phyloP scores from a whole-genome alignment of 2,888 invertebrate genomes.

The Drymonia ruficornis region DNA sequence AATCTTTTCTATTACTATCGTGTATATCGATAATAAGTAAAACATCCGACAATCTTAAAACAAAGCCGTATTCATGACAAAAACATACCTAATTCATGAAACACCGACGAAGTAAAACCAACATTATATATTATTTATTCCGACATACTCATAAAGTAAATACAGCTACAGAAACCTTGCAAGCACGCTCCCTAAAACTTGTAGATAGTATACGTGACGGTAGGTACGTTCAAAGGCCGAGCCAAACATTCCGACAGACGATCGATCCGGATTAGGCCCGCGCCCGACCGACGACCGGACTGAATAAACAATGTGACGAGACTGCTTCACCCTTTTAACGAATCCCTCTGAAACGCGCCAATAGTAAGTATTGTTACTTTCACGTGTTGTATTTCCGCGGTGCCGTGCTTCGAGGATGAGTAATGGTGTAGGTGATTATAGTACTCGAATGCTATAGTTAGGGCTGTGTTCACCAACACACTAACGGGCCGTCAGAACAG shows the following conservation, averaged over 20 bases:
- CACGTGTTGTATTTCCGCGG: slow-evolving; percentile 34
- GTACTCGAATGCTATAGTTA: too few relatives aligned
- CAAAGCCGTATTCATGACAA: not conserved
- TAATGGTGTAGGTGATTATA: too few relatives aligned
- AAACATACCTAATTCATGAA: not conserved
- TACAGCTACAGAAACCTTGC: slow-evolving; percentile 44
- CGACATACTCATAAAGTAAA: slow-evolving; percentile 11
- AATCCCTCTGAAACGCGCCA: slow-evolving; percentile 64
- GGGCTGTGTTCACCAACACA: too few relatives aligned
- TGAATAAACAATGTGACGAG: slow-evolving; percentile 83
- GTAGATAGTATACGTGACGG: slow-evolving; percentile 55
- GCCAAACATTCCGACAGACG: slow-evolving; percentile 57
- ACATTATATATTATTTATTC: slow-evolving; percentile 31
- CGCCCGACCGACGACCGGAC: slow-evolving; percentile 65
- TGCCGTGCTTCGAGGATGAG: not conserved
- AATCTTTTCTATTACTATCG: too few relatives aligned
- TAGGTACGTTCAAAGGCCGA: slow-evolving; percentile 39
- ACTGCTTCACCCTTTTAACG: slow-evolving; percentile 79
- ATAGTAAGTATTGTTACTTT: slow-evolving; percentile 66
- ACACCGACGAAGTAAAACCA: slow-evolving; percentile 12
- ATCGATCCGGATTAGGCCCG: slow-evolving; percentile 76
- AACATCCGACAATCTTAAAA: too few relatives aligned
- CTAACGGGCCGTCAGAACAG: too few relatives aligned
- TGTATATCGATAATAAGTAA: too few relatives aligned
- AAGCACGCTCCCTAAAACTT: slow-evolving; percentile 46